Conservation (phyloP, 2,113 vertebrate species). For the Hemiscyllium ocellatum region DNA sequence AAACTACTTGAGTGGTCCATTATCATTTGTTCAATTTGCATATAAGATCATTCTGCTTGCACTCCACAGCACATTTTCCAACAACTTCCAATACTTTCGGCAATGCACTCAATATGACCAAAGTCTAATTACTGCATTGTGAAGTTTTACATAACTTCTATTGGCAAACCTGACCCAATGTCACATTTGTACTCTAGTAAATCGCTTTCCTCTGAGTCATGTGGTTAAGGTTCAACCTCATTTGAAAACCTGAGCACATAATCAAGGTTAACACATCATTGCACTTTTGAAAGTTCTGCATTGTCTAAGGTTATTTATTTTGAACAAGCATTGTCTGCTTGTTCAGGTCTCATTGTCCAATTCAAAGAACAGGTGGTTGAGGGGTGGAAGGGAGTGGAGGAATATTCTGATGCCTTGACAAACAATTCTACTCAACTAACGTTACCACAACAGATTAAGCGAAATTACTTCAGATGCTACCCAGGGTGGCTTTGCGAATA, state of each 20-base stretch:
- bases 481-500: background rate
- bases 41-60: background rate
- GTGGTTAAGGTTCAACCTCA: background rate
- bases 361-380: background rate
- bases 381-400: too few relatives aligned
- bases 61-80: background rate
- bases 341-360: background rate
- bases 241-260: background rate
- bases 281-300: background rate
- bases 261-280: background rate
- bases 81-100: background rate
- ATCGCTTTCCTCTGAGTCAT: background rate
- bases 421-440: background rate
- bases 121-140: background rate
- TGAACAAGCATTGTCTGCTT: background rate
- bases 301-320: background rate
- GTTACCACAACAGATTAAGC: background rate
- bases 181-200: background rate
- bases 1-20: background rate
- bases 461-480: background rate
- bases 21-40: background rate
- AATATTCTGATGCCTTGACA: background rate
- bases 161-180: background rate
- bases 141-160: background rate
- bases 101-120: background rate